A percentile compares a stretch with the other conserved stretches of the same genome.
Evolutionary conservation across 2,888 invertebrate species (phyloP).

Genomic region (Rotaria magnacalcarata): DNA sequence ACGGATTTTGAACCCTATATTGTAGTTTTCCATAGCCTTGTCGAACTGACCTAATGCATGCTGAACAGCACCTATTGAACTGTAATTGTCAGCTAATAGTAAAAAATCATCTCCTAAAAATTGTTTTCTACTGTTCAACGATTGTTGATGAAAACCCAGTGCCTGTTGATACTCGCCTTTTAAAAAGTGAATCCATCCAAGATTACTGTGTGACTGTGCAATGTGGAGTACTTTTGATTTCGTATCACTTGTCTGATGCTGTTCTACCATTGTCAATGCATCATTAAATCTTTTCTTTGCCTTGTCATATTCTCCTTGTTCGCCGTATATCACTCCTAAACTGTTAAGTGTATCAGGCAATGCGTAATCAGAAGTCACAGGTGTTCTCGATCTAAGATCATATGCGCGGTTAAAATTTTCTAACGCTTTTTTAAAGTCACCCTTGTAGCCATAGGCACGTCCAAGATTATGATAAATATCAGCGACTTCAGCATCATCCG

Average conservation of each 20-base stretch:
- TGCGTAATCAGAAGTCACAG: neutral
- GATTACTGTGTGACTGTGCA: neutral
- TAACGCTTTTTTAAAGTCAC: neutral
- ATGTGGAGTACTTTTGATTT: neutral
- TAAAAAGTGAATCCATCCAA: constrained; percentile 8
- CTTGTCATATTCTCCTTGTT: neutral
- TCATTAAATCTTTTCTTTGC: neutral
- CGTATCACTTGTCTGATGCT: neutral
- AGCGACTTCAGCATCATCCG: neutral
- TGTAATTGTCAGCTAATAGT: neutral
- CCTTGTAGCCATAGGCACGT: neutral
- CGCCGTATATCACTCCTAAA: neutral
- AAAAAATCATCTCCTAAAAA: neutral
- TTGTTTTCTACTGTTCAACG: neutral
- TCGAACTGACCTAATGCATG: neutral
- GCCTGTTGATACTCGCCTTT: neutral
- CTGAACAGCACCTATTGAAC: neutral
- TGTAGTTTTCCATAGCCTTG: neutral
- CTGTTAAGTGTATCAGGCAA: neutral
- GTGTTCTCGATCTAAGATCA: neutral
- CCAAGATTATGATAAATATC: neutral
- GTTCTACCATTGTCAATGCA: neutral
- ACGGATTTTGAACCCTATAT: neutral
- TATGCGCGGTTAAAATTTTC: neutral
- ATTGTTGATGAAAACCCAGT: neutral